phyloP scores from a whole-genome alignment of 2,888 invertebrate genomes.

The Patella ulyssiponensis region DNA sequence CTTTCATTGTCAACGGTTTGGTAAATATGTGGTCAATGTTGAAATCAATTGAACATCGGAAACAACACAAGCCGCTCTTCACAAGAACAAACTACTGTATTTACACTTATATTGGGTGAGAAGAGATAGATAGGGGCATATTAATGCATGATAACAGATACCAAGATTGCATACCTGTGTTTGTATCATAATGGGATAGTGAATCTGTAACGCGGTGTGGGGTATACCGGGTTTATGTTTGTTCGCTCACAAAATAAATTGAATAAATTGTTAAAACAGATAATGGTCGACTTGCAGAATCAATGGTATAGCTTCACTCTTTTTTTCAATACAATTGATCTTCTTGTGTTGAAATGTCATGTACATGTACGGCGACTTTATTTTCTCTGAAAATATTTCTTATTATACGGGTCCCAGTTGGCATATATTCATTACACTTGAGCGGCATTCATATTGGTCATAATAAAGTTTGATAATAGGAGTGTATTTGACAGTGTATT shows the following conservation, averaged over 20 bases:
- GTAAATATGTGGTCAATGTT: not conserved
- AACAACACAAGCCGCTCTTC: conserved; percentile 2
- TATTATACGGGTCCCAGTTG: not conserved
- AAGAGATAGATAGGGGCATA: not conserved
- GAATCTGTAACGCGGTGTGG: too few species aligned
- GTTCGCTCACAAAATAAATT: too few species aligned
- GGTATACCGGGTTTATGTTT: too few species aligned
- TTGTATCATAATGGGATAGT: not conserved
- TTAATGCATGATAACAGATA: not conserved
- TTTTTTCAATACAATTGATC: not conserved
- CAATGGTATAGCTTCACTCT: not conserved
- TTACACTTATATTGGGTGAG: not conserved
- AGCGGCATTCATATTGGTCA: not conserved
- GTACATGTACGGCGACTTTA: not conserved
- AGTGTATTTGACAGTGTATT: not conserved
- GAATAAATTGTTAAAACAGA: too few species aligned
- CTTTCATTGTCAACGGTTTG: not conserved
- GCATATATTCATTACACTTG: conserved; percentile 4
- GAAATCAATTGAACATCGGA: not conserved
- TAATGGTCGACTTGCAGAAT: not conserved
- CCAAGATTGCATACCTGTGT: not conserved
- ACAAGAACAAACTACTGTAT: not conserved
- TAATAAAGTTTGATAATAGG: too few species aligned
- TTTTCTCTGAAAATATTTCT: not conserved
- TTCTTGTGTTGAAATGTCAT: not conserved